A percentile compares a stretch with the other conserved stretches of the same genome.
Conservation (phyloP, 2,888 invertebrate species). For the Rhimphoctona megacephalus region DNA sequence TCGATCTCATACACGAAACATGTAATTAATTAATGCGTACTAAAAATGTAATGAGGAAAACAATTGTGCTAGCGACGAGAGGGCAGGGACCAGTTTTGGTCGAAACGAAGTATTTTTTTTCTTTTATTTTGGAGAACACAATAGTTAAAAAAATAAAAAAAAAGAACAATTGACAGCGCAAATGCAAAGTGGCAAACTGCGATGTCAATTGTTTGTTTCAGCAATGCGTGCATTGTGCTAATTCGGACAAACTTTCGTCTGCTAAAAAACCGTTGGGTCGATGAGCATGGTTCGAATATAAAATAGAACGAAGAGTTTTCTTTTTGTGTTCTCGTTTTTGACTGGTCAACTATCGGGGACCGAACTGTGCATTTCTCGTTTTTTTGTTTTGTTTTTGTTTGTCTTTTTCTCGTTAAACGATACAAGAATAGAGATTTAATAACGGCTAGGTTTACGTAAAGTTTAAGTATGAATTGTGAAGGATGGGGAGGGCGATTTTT, state of each 20-base stretch:
- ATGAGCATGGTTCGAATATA: not conserved
- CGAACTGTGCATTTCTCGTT: constrained; percentile 22
- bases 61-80: constrained; percentile 44
- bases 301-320: constrained; percentile 22
- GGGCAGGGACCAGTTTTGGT: not conserved
- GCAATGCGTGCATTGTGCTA: not conserved
- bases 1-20: not conserved
- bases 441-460: constrained; percentile 46
- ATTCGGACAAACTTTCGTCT: not conserved
- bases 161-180: not conserved
- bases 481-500: constrained; percentile 32
- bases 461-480: constrained; percentile 59
- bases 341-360: constrained; percentile 54
- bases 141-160: not conserved
- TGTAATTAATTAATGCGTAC: constrained; percentile 18
- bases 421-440: constrained; percentile 54
- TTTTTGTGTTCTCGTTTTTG: constrained; percentile 17
- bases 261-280: constrained; percentile 10
- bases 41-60: constrained; percentile 12
- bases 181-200: not conserved
- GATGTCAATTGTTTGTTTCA: not conserved
- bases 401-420: constrained; percentile 50
- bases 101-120: not conserved
- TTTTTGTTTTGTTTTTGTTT: constrained; percentile 8
- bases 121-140: not conserved